Evolutionary conservation across 2,113 vertebrate species (phyloP).

Genomic region (Hepsetus odoe): DNA sequence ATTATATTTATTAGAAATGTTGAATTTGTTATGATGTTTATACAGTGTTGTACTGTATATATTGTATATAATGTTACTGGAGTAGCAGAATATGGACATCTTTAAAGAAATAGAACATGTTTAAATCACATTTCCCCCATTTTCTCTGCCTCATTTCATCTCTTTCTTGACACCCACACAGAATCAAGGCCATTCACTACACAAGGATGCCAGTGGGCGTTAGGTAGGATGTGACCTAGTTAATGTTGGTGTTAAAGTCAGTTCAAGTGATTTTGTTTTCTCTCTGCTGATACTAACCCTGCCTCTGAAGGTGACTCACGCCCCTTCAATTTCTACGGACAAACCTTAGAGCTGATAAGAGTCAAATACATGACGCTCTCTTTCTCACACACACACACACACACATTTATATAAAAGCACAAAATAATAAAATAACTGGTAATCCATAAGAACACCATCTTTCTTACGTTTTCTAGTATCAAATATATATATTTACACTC

Average conservation of each 20-base stretch:
- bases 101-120: slow-evolving; percentile 29
- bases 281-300: background rate
- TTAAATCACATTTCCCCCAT: slow-evolving; percentile 20
- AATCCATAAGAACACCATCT: no score
- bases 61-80: slow-evolving; percentile 42
- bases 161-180: background rate
- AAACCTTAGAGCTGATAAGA: background rate
- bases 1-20: slow-evolving; percentile 11
- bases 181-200: background rate
- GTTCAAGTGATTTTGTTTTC: slow-evolving; percentile 2
- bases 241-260: slow-evolving; percentile 27
- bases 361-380: background rate
- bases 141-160: background rate
- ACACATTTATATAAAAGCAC: no score
- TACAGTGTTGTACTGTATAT: slow-evolving; percentile 44
- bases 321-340: slow-evolving; percentile 4
- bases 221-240: slow-evolving; percentile 33
- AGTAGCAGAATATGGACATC: slow-evolving; percentile 9
- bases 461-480: no score
- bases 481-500: no score
- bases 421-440: no score
- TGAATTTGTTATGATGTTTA: slow-evolving; percentile 32
- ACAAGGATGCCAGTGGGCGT: slow-evolving; percentile 21
- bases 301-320: slow-evolving; percentile 2
- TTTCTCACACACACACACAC: background rate